Percentiles rank a stretch among this genome's conserved stretches.
phyloP scores from a whole-genome alignment of 2,888 invertebrate genomes.

The Anarsia innoxiella region DNA sequence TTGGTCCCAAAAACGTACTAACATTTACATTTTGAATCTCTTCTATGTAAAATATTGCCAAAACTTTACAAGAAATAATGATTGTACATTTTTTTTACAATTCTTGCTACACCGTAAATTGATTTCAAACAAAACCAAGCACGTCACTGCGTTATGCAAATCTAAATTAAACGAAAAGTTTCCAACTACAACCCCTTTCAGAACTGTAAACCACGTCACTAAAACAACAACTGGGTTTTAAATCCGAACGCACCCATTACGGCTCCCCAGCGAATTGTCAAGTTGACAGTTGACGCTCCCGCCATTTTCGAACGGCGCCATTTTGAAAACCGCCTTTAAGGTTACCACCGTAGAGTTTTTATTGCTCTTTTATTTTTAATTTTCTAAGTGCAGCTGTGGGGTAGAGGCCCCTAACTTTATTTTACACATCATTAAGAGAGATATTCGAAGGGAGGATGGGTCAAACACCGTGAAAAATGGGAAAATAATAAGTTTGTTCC shows the following conservation, averaged over 20 bases:
- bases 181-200: conserved; percentile 13
- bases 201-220: conserved; percentile 22
- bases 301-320: conserved; percentile 24
- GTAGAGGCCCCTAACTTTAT: conserved; percentile 37
- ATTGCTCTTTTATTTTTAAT: conserved; percentile 22
- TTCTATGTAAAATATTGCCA: no score
- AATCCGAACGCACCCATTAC: conserved; percentile 52
- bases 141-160: no score
- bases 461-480: conserved; percentile 60
- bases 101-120: no score
- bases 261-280: conserved; percentile 51
- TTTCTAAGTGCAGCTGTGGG: conserved; percentile 15
- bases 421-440: conserved; percentile 60
- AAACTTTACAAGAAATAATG: no score
- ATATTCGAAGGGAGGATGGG: conserved; percentile 34
- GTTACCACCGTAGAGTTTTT: conserved; percentile 17
- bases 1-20: no score
- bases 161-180: neutral
- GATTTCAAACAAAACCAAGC: no score
- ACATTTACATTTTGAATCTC: no score
- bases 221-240: conserved; percentile 54
- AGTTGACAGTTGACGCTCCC: conserved; percentile 55
- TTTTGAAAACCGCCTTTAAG: conserved; percentile 16
- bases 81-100: no score
- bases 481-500: conserved; percentile 45